Evolutionary conservation across 2,113 vertebrate species (phyloP).

Genomic region (Heptranchias perlo): DNA sequence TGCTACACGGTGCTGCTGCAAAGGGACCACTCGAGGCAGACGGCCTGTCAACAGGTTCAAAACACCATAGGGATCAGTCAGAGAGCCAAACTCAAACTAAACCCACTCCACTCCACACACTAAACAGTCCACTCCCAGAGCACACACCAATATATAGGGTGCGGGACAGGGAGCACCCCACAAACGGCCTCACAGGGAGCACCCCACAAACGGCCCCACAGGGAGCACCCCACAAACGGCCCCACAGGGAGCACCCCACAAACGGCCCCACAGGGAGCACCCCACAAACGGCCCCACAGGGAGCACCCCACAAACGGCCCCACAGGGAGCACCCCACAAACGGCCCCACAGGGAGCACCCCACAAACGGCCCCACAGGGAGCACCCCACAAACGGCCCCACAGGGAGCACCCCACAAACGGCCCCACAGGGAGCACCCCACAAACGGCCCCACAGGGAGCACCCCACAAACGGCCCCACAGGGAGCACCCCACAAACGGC

Average conservation of each 20-base stretch:
- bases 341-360: not conserved
- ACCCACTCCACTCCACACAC: not conserved
- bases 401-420: not conserved
- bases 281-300: not conserved
- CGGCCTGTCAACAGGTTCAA: slow-evolving; percentile 50
- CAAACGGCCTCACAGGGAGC: not conserved
- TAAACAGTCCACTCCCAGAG: not conserved
- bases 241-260: not conserved
- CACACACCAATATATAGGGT: not conserved
- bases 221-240: not conserved
- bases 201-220: not conserved
- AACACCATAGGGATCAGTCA: not conserved
- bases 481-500: not conserved
- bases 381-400: not conserved
- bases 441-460: not conserved
- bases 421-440: not conserved
- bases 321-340: not conserved
- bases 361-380: not conserved
- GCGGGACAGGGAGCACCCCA: not conserved
- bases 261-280: not conserved
- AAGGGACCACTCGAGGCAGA: slow-evolving; percentile 58
- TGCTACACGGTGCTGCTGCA: slow-evolving; percentile 64
- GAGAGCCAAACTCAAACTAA: no score
- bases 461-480: not conserved
- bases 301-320: not conserved